Conservation (phyloP, 2,797 vertebrate species). For the Rhincodon typus region DNA sequence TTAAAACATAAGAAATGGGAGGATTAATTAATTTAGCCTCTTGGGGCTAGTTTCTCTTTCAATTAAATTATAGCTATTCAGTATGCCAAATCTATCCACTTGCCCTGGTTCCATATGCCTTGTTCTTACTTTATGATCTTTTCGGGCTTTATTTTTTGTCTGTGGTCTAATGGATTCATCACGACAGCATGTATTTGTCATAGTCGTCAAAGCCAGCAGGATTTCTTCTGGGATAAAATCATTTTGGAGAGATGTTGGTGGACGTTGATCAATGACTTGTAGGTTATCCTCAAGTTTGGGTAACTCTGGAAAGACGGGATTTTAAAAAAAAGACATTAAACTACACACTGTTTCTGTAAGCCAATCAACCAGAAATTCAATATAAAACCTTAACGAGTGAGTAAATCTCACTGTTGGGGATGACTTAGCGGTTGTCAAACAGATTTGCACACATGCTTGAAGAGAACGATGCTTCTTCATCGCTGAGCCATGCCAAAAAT, state of each 20-base stretch:
- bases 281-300: constrained; percentile 46
- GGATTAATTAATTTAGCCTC: background rate
- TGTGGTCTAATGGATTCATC: constrained; percentile 48
- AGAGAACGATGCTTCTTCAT: background rate
- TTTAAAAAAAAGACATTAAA: constrained; percentile 33
- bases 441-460: background rate
- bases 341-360: background rate
- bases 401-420: background rate
- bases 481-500: background rate
- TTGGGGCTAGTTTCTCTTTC: background rate
- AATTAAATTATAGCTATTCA: background rate
- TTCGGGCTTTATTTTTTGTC: constrained; percentile 51
- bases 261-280: constrained; percentile 34
- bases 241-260: constrained; percentile 45
- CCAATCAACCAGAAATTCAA: constrained; percentile 2
- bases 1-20: background rate
- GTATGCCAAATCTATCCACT: background rate
- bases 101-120: background rate
- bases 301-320: constrained; percentile 44
- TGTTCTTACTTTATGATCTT: constrained; percentile 45
- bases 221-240: constrained; percentile 66
- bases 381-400: background rate
- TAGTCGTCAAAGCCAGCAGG: constrained; percentile 60
- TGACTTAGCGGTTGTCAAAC: background rate
- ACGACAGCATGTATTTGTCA: constrained; percentile 48